phyloP scores from a whole-genome alignment of 2,113 vertebrate genomes.

The Dascyllus trimaculatus region DNA sequence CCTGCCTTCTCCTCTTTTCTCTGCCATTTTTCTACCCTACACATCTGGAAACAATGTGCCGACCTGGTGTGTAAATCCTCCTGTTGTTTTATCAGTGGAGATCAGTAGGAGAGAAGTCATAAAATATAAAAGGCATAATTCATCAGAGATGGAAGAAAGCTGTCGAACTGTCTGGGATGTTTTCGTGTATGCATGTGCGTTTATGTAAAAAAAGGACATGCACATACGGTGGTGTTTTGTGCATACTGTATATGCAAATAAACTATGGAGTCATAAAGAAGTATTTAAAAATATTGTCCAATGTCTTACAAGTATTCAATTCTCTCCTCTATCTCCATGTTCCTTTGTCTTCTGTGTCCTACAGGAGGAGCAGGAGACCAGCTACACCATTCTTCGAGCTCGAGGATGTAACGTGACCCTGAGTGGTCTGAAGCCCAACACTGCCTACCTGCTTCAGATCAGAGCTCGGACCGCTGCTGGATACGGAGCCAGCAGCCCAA shows the following conservation, averaged over 20 bases:
- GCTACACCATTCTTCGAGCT: slow-evolving; percentile 97
- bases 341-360: slow-evolving; percentile 44
- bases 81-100: slow-evolving; percentile 76
- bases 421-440: slow-evolving; percentile 94
- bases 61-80: slow-evolving; percentile 79
- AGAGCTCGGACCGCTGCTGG: slow-evolving; percentile 96
- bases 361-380: slow-evolving; percentile 99
- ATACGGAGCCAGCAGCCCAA: slow-evolving; percentile 95
- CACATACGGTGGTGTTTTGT: background rate
- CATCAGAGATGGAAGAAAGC: slow-evolving; percentile 68
- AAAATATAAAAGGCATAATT: slow-evolving; percentile 80
- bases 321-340: background rate
- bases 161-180: slow-evolving; percentile 53
- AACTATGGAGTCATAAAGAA: background rate
- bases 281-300: background rate
- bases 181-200: slow-evolving; percentile 9
- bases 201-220: background rate
- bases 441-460: slow-evolving; percentile 96
- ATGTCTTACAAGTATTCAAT: background rate
- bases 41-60: slow-evolving; percentile 86
- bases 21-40: slow-evolving; percentile 33
- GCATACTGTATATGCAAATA: background rate
- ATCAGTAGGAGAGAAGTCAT: slow-evolving; percentile 81
- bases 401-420: slow-evolving; percentile 95
- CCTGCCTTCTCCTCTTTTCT: slow-evolving; percentile 45